Percentiles rank a stretch among this genome's conserved stretches.
These are phyloP conservation scores for Progne subis DNA, from an alignment of 2,113 vertebrate genomes.

Conservation along the genomic window DNA sequence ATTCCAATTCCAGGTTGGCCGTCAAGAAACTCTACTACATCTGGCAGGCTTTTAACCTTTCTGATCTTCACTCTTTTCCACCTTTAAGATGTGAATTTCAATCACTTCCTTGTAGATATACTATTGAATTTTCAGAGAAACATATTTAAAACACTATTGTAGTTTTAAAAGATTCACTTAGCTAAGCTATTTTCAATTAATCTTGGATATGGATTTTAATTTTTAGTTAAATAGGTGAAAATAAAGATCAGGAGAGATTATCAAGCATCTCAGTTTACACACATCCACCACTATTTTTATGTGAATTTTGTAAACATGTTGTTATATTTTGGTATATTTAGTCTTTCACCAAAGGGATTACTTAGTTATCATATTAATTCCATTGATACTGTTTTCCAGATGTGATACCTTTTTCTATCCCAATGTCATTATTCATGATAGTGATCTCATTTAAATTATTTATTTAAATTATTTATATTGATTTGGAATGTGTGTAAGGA, in stretches of 20 bases:
- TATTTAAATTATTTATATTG: neutral
- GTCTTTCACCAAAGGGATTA: neutral
- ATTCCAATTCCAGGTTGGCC: neutral
- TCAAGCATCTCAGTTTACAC: neutral
- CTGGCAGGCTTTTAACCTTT: neutral
- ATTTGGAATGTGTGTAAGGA: neutral
- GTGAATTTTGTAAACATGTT: neutral
- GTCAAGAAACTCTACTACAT: neutral
- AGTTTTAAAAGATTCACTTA: neutral
- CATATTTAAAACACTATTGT: neutral
- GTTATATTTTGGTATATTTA: neutral
- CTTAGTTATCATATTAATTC: neutral
- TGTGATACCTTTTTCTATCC: neutral
- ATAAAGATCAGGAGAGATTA: neutral
- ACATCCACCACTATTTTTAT: neutral
- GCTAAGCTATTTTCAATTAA: neutral
- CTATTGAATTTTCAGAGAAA: neutral
- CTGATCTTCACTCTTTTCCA: neutral
- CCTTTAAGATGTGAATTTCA: neutral
- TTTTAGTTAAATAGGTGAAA: neutral
- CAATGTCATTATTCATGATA: neutral
- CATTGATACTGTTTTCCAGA: neutral
- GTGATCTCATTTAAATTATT: neutral
- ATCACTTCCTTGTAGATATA: neutral
- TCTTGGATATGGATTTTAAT: neutral